phyloP scores from a whole-genome alignment of 30 jellyfish, hydroid and myxozoan genomes.

The Pseudorhiza aurosa region DNA sequence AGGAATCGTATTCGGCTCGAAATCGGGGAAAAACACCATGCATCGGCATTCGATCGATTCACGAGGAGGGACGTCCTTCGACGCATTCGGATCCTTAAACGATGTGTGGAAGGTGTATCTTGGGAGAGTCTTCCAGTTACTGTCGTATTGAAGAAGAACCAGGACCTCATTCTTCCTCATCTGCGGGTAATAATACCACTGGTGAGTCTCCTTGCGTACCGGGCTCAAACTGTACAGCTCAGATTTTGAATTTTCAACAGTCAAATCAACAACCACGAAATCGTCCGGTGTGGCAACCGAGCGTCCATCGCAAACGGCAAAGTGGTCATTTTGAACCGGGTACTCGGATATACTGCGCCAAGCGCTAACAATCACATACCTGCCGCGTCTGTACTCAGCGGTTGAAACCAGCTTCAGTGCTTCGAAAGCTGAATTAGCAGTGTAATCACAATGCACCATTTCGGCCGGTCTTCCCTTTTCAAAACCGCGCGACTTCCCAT shows the following conservation, averaged over 20 bases:
- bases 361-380: neutral
- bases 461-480: slow-evolving; percentile 1
- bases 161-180: neutral
- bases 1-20: neutral
- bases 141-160: neutral
- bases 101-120: slow-evolving; percentile 5
- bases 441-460: neutral
- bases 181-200: neutral
- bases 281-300: neutral
- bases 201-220: neutral
- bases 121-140: neutral
- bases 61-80: neutral
- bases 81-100: neutral
- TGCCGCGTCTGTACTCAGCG: neutral
- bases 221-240: neutral
- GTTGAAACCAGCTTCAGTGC: neutral
- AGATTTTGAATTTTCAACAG: neutral
- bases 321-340: neutral
- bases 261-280: neutral
- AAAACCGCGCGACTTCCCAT: neutral
- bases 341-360: slow-evolving; percentile 10
- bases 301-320: slow-evolving; percentile 7
- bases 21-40: slow-evolving; percentile 3
- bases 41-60: slow-evolving; percentile 13
- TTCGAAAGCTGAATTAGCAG: neutral